phyloP scores from a whole-genome alignment of 2,888 invertebrate genomes.

The Phyllotreta cruciferae region DNA sequence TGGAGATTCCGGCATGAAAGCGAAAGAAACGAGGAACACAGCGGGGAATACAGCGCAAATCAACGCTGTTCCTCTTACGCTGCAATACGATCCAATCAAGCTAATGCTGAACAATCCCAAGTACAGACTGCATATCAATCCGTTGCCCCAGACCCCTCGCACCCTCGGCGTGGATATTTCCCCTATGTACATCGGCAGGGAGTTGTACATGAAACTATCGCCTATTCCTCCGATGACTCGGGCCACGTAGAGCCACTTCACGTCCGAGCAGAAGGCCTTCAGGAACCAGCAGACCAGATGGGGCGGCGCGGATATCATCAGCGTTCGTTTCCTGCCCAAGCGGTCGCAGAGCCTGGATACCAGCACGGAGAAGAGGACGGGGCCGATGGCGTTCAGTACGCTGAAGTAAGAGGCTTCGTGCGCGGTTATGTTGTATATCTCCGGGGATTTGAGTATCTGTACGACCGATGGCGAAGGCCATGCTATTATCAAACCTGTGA shows the following conservation, averaged over 20 bases:
- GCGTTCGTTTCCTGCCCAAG: slow-evolving; percentile 49
- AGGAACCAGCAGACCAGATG: slow-evolving; percentile 46
- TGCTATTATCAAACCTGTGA: slow-evolving; percentile 24
- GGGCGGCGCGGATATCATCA: slow-evolving; percentile 47
- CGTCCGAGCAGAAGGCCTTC: slow-evolving; percentile 43
- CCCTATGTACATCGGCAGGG: slow-evolving; percentile 50
- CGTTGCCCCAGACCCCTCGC: slow-evolving; percentile 52
- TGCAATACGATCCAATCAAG: slow-evolving; percentile 65
- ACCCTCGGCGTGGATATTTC: slow-evolving; percentile 52
- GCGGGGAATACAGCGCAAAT: slow-evolving; percentile 66
- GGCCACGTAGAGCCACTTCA: slow-evolving; percentile 49
- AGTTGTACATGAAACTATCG: slow-evolving; percentile 46
- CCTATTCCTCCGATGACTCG: slow-evolving; percentile 47
- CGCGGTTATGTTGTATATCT: slow-evolving; percentile 49
- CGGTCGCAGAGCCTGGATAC: slow-evolving; percentile 47
- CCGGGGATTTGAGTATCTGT: slow-evolving; percentile 48
- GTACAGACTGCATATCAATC: slow-evolving; percentile 45
- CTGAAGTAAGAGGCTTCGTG: slow-evolving; percentile 54
- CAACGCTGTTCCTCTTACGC: slow-evolving; percentile 63
- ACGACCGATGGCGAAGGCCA: slow-evolving; percentile 52
- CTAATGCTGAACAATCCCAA: slow-evolving; percentile 52
- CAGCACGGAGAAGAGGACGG: slow-evolving; percentile 37
- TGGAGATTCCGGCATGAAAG: slow-evolving; percentile 67
- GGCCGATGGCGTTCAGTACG: slow-evolving; percentile 50
- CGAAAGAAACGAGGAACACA: slow-evolving; percentile 62